Evolutionary conservation across 2,888 invertebrate genomes (phyloP), one percentile per base, ranked within the genome.

Genomic region (Nezara viridula): DNA sequence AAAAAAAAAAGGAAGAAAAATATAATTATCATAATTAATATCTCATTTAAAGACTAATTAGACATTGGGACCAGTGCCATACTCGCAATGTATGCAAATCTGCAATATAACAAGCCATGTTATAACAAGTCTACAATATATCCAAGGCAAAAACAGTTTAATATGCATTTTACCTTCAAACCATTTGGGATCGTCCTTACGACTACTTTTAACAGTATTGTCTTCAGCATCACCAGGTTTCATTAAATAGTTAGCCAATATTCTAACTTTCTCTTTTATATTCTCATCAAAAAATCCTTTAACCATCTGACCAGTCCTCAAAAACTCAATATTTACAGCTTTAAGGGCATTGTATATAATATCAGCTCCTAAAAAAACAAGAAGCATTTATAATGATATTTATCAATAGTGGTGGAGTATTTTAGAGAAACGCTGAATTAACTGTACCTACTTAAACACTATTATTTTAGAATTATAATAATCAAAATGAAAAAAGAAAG

Each of bases 161-260:
- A 60, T 27, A 60, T 4, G 14, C 27, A 60, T 60, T 60, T 90
- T 91, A 93, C 96, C 96, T 93, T 94, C 94, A 93, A 97, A 97
- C 97, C 97, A 97, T 90, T 95, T 95, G 0, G 96, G 95, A 93
- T 97, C 96, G 90, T 96, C 95, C 19, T 94, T 93, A 90, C 94
- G 94, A 81, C 94, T 94, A 92, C 95, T 96, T 47, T 95, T 93
- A 91, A 94, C 93, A 0, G 94, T 94, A 91, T 95, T 95, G 27
- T 90, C 89, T 60, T 95, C 94, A 92, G 90, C 90, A 40, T 91
- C 88, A 24, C 90, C 89, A 50, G 93, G 92, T 52, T 92, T 92
- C 89, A 93, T 92, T 60, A 94, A 91, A n/a, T n/a, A 27, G n/a
- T 93, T 93, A 0, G 93, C 93, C 88, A 94, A 91, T 89, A 93